Conservation (phyloP, 2,888 invertebrate species). For the Poecilus cupreus region DNA sequence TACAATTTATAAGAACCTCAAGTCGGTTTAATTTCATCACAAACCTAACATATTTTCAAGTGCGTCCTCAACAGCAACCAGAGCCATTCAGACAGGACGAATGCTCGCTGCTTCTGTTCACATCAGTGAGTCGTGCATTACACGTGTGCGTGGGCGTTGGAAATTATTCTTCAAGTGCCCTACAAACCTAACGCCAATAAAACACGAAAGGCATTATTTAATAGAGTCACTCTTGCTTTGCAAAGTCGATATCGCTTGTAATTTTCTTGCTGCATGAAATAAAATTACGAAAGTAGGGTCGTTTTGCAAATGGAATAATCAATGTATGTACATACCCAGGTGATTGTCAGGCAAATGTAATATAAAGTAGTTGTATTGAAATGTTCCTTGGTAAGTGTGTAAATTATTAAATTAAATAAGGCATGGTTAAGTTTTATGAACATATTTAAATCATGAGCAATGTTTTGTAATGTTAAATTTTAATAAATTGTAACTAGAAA, state of each 20-base stretch:
- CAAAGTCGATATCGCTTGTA: not conserved
- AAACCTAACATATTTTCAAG: constrained; percentile 43
- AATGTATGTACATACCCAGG: too few relatives aligned
- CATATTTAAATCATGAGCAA: not conserved
- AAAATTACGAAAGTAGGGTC: not conserved
- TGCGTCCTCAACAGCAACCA: constrained; percentile 16
- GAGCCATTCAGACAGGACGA: not conserved
- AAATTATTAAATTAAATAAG: not conserved
- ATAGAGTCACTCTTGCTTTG: constrained; percentile 8
- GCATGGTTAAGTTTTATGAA: not conserved
- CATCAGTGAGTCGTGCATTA: not conserved
- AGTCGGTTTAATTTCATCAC: too few relatives aligned
- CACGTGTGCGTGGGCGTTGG: constrained; percentile 46
- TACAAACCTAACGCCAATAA: constrained; percentile 36
- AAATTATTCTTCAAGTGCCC: constrained; percentile 41
- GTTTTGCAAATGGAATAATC: too few relatives aligned
- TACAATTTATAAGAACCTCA: too few relatives aligned
- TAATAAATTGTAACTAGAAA: constrained; percentile 17
- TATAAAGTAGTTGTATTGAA: too few relatives aligned
- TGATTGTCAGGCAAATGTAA: too few relatives aligned
- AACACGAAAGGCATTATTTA: constrained; percentile 34
- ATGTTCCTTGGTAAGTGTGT: not conserved
- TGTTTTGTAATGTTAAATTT: constrained; percentile 18
- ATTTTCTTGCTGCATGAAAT: not conserved
- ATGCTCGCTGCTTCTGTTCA: constrained; percentile 2